Evolutionary conservation across 2,113 vertebrate genomes (phyloP).

Genomic region (Engystomops pustulosus): DNA sequence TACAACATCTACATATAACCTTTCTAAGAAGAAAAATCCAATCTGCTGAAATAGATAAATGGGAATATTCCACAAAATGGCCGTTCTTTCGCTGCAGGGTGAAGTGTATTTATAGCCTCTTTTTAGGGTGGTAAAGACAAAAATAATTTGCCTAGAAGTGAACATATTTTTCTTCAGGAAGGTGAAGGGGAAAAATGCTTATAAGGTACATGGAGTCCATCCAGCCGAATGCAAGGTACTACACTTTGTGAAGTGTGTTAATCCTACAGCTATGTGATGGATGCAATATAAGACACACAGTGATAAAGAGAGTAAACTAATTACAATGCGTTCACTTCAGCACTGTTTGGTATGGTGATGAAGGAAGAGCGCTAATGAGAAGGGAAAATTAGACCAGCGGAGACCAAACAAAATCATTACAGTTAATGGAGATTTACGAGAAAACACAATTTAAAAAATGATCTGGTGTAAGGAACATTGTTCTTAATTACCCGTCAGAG

Average conservation of each 20-base stretch:
- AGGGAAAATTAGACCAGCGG: conserved; percentile 58
- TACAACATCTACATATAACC: not conserved
- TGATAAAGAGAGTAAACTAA: conserved; percentile 57
- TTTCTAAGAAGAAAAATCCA: not conserved
- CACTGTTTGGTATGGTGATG: conserved; percentile 43
- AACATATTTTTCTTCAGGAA: conserved; percentile 18
- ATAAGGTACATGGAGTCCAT: conserved; percentile 9
- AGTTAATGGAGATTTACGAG: conserved; percentile 60
- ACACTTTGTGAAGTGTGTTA: conserved; percentile 23
- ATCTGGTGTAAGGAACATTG: conserved; percentile 55
- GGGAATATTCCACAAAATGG: not conserved
- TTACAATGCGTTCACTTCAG: conserved; percentile 52
- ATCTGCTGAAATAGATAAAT: conserved; percentile 10
- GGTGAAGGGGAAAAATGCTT: conserved; percentile 35
- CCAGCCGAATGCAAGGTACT: conserved; percentile 18
- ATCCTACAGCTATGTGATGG: conserved; percentile 41
- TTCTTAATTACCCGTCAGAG: conserved; percentile 58
- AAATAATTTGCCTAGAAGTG: conserved; percentile 27
- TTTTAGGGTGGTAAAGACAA: conserved; percentile 22
- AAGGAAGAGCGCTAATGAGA: conserved; percentile 54
- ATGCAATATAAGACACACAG: conserved; percentile 47
- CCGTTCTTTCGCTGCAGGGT: conserved; percentile 8
- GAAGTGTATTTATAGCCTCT: conserved; percentile 19
- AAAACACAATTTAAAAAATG: conserved; percentile 60
- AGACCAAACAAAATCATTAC: conserved; percentile 59